Percentiles rank a stretch among this genome's conserved stretches.
Conservation (phyloP, 1,140 invertebrate species). For the Bombus pascuorum region DNA sequence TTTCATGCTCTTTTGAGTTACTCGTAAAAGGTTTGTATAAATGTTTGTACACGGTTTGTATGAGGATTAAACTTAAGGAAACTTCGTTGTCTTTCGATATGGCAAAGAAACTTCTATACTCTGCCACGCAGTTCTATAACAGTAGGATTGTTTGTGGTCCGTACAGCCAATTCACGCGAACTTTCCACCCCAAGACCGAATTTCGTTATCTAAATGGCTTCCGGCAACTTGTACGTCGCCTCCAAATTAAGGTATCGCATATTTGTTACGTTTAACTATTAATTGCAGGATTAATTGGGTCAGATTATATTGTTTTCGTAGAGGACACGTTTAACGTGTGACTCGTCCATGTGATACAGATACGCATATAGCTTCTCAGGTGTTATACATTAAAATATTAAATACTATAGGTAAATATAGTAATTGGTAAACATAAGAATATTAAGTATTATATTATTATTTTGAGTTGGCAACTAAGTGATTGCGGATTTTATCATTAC, state of each 20-base stretch:
- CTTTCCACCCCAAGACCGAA: neutral
- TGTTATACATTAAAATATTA: no score
- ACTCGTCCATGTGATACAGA: neutral
- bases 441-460: no score
- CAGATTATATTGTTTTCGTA: neutral
- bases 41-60: no score
- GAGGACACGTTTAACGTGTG: neutral
- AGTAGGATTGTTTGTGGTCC: conserved; percentile 5
- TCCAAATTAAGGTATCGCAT: neutral
- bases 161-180: neutral
- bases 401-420: no score
- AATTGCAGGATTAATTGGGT: neutral
- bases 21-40: neutral
- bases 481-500: no score
- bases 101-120: no score
- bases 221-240: neutral
- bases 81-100: neutral
- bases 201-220: conserved; percentile 21
- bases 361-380: no score
- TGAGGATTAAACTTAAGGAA: neutral
- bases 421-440: no score
- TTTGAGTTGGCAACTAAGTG: no score
- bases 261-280: neutral
- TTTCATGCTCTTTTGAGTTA: no score
- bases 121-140: neutral